phyloP scores from a whole-genome alignment of 2,888 invertebrate species.

The Spilarctia lutea region DNA sequence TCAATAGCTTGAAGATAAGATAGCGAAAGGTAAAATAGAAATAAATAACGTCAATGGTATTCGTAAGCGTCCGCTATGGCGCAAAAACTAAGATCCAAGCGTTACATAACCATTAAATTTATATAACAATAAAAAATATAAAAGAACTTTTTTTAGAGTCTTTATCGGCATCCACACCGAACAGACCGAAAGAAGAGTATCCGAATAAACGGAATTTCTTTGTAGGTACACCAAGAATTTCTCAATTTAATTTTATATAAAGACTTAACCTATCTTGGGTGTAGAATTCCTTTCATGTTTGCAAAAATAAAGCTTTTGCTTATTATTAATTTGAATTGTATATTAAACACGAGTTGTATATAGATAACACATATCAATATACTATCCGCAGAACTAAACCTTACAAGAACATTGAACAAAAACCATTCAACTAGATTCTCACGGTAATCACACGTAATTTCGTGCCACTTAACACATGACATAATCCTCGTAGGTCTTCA shows the following conservation, averaged over 20 bases:
- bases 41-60: conserved; percentile 40
- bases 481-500: conserved; percentile 38
- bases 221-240: not conserved
- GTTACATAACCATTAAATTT: conserved; percentile 25
- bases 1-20: conserved; percentile 59
- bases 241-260: not conserved
- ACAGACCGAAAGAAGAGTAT: not conserved
- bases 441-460: conserved; percentile 47
- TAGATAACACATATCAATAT: conserved; percentile 21
- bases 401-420: conserved; percentile 28
- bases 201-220: not conserved
- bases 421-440: conserved; percentile 41
- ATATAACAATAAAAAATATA: conserved; percentile 3
- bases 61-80: conserved; percentile 21
- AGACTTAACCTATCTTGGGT: conserved; percentile 17
- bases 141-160: too few species aligned
- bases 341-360: conserved; percentile 4
- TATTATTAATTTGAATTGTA: conserved; percentile 23
- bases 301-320: not conserved
- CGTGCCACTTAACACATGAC: conserved; percentile 44
- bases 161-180: not conserved
- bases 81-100: conserved; percentile 12
- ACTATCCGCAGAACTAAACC: conserved; percentile 28
- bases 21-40: conserved; percentile 54
- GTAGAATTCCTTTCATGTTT: conserved; percentile 27